Base-by-base conservation (phyloP, 1,140 invertebrate genomes). In the Myzus persicae region DNA sequence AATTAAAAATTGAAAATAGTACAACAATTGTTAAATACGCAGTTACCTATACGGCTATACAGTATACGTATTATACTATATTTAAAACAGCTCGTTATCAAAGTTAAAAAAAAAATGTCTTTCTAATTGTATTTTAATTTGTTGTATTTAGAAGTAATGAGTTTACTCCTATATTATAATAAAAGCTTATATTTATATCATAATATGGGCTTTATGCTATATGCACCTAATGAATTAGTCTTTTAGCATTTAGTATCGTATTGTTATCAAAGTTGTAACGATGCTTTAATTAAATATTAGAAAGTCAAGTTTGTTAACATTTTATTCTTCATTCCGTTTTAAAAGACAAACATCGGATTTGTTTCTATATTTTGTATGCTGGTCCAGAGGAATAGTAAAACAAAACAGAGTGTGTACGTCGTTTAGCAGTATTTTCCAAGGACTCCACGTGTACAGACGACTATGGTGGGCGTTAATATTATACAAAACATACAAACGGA, bases 391-490 rank as follows among this genome's bases (percentile, higher is more conserved):
- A 87, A 87, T 44, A 87, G 11, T 31, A 89, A 36, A 48, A 38
- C 4, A 91, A 91, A 91, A 76, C 54, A 44, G 59, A 3, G 59
- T 91, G 31, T 76, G 38, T 36, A 91, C 31, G 31, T 81, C 76
- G 36, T 89, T 89, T 89, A 89, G 46, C 76, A 93, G 91, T 85
- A 93, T 85, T 85, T 48, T 54, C 81, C 91, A 54, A 93, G 91
- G 91, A 93, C 81, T 93, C 81, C 81, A 85, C 46, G 81, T 93
- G 91, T 36, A 93, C 36, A 48, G 51, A 38, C 91, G 91, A 85
- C 91, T 93, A 42, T 11, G 91, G 91, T 93, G 91, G 91, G 91
- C 91, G 91, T 93, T 42, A 93, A 93, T 54, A 92, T 84, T 92
- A 93, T 54, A 93, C 91, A 54, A 82, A 93, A 91, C 90, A 93